A percentile compares a stretch with the other conserved stretches of the same genome.
phyloP scores from a whole-genome alignment of 2,113 vertebrate species.

The Ammodytes dubius region DNA sequence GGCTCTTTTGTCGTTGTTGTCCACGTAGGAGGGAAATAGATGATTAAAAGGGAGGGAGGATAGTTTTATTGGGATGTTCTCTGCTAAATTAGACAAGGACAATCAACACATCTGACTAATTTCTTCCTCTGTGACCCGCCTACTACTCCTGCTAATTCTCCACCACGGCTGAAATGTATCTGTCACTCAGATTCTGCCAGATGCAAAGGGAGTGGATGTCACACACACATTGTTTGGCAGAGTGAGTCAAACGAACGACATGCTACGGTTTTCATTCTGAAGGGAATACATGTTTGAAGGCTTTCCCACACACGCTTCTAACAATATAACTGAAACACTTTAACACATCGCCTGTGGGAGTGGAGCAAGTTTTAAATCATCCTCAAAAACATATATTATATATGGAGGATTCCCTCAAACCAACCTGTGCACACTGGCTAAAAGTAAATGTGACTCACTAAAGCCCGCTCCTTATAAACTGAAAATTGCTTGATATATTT shows the following conservation, averaged over 20 bases:
- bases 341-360: slow-evolving; percentile 67
- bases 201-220: slow-evolving; percentile 46
- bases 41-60: slow-evolving; percentile 62
- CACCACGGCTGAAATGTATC: slow-evolving; percentile 15
- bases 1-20: slow-evolving; percentile 57
- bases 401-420: slow-evolving; percentile 62
- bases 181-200: slow-evolving; percentile 46
- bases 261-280: slow-evolving; percentile 44
- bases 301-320: slow-evolving; percentile 75
- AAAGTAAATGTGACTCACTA: slow-evolving; percentile 78
- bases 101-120: slow-evolving; percentile 74
- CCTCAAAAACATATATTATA: slow-evolving; percentile 50
- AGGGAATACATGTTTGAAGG: slow-evolving; percentile 51
- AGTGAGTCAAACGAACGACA: slow-evolving; percentile 29
- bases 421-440: slow-evolving; percentile 69
- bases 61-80: slow-evolving; percentile 59
- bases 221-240: slow-evolving; percentile 6
- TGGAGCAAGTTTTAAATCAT: slow-evolving; percentile 63
- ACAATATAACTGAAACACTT: slow-evolving; percentile 75
- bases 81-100: slow-evolving; percentile 63
- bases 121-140: slow-evolving; percentile 69
- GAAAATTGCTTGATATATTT: slow-evolving; percentile 82
- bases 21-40: slow-evolving; percentile 71
- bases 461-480: slow-evolving; percentile 78
- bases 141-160: slow-evolving; percentile 45